Evolutionary conservation across 2,797 vertebrate species (phyloP).

Genomic region (Scleropages formosus): DNA sequence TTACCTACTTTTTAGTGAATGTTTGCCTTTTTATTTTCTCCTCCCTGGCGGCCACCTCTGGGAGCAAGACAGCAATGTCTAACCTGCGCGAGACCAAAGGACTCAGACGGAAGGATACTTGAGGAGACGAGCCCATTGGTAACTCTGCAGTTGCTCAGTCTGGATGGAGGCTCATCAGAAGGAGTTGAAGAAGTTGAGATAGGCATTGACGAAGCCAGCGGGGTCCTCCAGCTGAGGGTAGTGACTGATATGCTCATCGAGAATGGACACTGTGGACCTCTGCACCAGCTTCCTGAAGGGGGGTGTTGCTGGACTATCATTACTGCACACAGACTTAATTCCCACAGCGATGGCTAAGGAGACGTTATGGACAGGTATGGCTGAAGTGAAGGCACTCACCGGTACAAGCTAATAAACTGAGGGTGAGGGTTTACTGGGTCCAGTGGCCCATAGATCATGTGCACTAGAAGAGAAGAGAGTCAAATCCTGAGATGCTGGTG

Average conservation of each 20-base stretch:
- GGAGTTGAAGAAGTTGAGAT: conserved; percentile 92
- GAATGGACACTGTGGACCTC: conserved; percentile 79
- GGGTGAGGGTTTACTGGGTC: conserved; percentile 92
- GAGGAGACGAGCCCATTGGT: too few relatives aligned
- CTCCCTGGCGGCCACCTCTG: neutral
- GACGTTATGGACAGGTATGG: neutral
- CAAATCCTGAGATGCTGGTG: neutral
- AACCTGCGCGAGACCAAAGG: neutral
- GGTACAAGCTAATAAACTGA: conserved; percentile 87
- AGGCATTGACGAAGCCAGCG: conserved; percentile 85
- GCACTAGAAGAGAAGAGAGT: conserved; percentile 71
- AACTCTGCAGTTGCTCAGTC: neutral
- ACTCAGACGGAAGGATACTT: too few relatives aligned
- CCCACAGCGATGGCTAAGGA: neutral
- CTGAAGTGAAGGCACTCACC: conserved; percentile 66
- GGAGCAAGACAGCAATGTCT: neutral
- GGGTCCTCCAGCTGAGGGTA: conserved; percentile 96
- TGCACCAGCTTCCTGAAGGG: conserved; percentile 76
- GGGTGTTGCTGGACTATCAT: neutral
- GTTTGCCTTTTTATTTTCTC: too few relatives aligned
- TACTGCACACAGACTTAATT: neutral
- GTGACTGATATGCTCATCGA: conserved; percentile 93
- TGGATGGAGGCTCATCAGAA: conserved; percentile 70
- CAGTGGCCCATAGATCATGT: conserved; percentile 92
- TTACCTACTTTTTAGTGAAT: too few relatives aligned